Percentiles rank a stretch among this genome's conserved stretches.
Conservation (phyloP, 1,140 invertebrate species). For the Chironomus tepperi region DNA sequence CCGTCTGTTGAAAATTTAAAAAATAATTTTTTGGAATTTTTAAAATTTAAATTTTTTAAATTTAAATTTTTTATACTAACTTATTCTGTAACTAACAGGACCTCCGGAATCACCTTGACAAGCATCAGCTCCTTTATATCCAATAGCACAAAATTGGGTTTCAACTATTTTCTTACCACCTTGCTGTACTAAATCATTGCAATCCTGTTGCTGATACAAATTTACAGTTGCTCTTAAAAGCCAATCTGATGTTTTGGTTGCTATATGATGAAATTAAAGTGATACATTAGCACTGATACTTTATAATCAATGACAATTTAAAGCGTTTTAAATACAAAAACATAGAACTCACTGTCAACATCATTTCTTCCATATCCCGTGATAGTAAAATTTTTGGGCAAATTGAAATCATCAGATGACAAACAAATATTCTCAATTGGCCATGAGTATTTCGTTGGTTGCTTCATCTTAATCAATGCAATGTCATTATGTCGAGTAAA, state of each 20-base stretch:
- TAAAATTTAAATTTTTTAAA: neutral
- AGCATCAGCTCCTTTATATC: neutral
- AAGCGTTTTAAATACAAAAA: too few relatives aligned
- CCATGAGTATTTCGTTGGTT: neutral
- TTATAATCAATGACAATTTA: too few relatives aligned
- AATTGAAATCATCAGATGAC: neutral
- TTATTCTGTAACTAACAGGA: constrained; percentile 25
- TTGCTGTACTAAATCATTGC: neutral
- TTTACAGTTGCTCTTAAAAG: neutral
- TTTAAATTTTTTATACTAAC: neutral
- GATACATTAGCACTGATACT: too few relatives aligned
- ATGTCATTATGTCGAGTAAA: neutral
- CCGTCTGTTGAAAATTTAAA: neutral
- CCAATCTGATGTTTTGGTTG: neutral
- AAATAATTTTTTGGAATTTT: neutral
- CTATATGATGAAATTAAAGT: too few relatives aligned
- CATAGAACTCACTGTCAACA: neutral
- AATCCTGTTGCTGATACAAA: neutral
- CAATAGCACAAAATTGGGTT: neutral
- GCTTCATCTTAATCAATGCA: neutral
- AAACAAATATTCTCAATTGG: neutral
- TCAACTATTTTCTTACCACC: neutral
- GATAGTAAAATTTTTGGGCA: neutral
- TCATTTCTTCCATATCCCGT: neutral
- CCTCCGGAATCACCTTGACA: constrained; percentile 32